Base-by-base conservation (phyloP, 2,797 vertebrate genomes). In the Sciurus vulgaris region DNA sequence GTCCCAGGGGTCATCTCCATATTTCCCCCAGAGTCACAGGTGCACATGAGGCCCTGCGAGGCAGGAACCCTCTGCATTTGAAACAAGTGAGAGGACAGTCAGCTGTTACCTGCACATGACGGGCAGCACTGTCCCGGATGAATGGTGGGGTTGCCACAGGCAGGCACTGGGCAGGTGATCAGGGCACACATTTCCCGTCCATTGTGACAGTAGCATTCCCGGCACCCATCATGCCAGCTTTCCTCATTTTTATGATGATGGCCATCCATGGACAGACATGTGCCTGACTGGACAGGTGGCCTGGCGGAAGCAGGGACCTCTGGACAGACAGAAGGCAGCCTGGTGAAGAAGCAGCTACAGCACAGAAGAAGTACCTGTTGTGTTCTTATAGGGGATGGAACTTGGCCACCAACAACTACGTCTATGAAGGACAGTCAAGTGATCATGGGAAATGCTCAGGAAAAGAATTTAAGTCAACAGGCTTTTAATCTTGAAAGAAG, bases 181-280 rank as follows among this genome's bases (percentile, higher is more conserved):
- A 99, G 98, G 85, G 99, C 99, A 94, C 99, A 99, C 99, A 99
- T 99, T 95, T 99, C 99, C 88, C 99, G 98, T 41, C 99, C 99
- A 0, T 97, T 99, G 94, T 99, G 99, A 90, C 99, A 99, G 97
- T 99, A 99, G 95, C 99, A 99, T 11, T 99, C 99, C n/a, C 99
- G 98, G 98, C 99, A 99, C 89, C 99, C 99, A 9, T 99, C 99
- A 0, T 99, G 99, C 99, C 99, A 99, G 93, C 98, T 99, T 94
- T 99, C 99, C 78, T 99, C 99, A 0, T 98, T 99, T 96, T 99
- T 99, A 2, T 99, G 99, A 56, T 99, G 99, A 44, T 98, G 99
- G 56, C 99, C 99, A 24, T 99, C 99, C 99, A 99, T 99, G 69
- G 99, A 99, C 90, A 99, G 98, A 97, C 99, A 99, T 1, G 99